Evolutionary conservation across 1,140 invertebrate species (phyloP), one percentile per base, ranked within the genome.

Genomic region (Phenacoccus solenopsis): DNA sequence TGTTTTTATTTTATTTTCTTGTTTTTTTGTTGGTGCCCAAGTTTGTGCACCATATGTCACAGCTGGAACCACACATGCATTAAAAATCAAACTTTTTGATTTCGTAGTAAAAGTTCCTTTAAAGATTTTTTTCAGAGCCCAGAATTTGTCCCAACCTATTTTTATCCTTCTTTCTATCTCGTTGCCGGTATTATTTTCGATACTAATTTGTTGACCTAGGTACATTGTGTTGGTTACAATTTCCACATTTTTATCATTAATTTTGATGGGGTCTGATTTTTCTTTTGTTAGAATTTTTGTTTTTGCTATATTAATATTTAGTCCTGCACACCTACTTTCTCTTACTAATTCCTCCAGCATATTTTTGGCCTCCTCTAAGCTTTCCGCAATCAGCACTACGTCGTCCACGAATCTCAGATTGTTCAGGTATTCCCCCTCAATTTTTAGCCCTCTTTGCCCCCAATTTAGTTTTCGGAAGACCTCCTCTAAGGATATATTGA

Each of bases 401-500:
- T 78, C 76, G 70, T 78, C 76, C 9, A 76, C 76, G 57, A 79
- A 79, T 13, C 76, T 72, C 69, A 78, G 71, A 71, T 78, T 73
- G 67, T 22, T 74, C 32, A 76, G 70, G 13, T 71, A 35, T 69
- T 76, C 70, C 25, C 75, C 72, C 69, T 77, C 73, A 21, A 75
- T 74, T 28, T 74, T 75, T 16, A 75, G 73, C 61, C 73, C 76
- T 10, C 68, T 69, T 13, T 72, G 27, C 1, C 68, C 24, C 67
- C 71, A 73, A 25, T 73, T 72, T 73, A 74, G 71, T 28, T 72
- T 68, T 22, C 73, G 64, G 69, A 73, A 74, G 49, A 74, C 72
- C 24, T 69, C 21, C 68, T 75, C 61, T 0, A 75, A 35, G 10
- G 70, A 59, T n/a, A 68, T 28, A 61, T 35, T 74, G 32, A 76